Evolutionary conservation across 2,113 vertebrate genomes (phyloP).

Genomic region (Sciurus niger): DNA sequence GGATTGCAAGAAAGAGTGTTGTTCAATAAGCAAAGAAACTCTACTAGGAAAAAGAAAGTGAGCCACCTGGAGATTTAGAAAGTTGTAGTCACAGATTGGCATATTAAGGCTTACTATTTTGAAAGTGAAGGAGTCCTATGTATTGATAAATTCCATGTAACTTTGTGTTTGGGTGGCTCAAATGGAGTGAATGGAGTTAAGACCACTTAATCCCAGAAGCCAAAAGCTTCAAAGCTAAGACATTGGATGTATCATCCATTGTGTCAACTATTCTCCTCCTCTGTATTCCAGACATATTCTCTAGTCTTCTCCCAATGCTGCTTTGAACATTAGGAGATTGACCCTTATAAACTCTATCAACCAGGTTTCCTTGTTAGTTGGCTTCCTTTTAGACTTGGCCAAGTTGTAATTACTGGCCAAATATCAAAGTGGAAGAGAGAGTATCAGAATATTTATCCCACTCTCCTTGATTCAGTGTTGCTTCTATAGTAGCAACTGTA

Average conservation of each 20-base stretch:
- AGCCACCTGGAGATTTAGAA: not conserved
- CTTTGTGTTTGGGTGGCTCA: not conserved
- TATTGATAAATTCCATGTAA: not conserved
- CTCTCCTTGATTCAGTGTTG: not conserved
- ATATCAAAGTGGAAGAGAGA: not conserved
- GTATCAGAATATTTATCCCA: not conserved
- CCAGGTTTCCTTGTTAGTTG: not conserved
- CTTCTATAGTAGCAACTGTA: not conserved
- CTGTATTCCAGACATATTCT: not conserved
- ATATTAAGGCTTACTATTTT: not conserved
- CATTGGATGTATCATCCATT: not conserved
- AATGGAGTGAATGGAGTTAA: not conserved
- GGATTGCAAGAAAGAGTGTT: not conserved
- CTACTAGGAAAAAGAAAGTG: not conserved
- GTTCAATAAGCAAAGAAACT: not conserved
- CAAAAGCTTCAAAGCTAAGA: not conserved
- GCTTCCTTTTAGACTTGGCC: not conserved
- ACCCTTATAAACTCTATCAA: not conserved
- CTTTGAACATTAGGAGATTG: not conserved
- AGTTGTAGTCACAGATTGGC: not conserved
- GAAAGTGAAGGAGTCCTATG: not conserved
- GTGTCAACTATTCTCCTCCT: not conserved
- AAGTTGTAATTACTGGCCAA: not conserved
- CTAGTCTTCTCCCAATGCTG: not conserved
- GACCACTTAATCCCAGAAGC: not conserved